These are phyloP conservation scores for Synergus gifuensis DNA, from an alignment of 2,888 invertebrate genomes.

Conservation along the genomic window DNA sequence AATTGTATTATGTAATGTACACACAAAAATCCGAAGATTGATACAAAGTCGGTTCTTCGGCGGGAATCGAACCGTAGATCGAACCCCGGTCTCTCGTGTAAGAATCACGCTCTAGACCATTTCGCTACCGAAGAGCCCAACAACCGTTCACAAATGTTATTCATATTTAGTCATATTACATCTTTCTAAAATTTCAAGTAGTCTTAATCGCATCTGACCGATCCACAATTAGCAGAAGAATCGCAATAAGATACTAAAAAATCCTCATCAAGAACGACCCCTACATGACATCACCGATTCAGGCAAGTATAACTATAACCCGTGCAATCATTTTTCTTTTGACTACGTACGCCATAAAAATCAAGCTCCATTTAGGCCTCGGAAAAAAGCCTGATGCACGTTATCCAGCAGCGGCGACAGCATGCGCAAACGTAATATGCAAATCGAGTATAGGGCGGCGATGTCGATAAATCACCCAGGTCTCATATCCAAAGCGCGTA, in stretches of 20 bases:
- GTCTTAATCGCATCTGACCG: neutral
- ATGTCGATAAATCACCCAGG: slow-evolving; percentile 70
- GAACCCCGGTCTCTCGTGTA: too few species aligned
- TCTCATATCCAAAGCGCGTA: slow-evolving; percentile 64
- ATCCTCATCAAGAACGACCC: neutral
- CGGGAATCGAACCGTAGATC: too few species aligned
- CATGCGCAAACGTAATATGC: slow-evolving; percentile 63
- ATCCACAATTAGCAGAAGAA: neutral
- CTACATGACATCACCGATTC: neutral
- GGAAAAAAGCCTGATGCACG: slow-evolving; percentile 25
- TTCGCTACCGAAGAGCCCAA: too few species aligned
- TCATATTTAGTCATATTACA: neutral
- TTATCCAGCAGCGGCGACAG: slow-evolving; percentile 45
- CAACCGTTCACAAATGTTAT: too few species aligned
- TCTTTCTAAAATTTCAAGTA: neutral
- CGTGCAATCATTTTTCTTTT: slow-evolving; percentile 18
- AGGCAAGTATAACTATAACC: neutral
- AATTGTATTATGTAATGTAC: too few species aligned
- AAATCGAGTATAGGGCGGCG: slow-evolving; percentile 63
- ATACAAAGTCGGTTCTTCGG: too few species aligned
- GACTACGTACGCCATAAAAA: slow-evolving; percentile 28
- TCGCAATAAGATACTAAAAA: neutral
- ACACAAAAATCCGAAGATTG: too few species aligned
- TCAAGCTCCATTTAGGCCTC: slow-evolving; percentile 36
- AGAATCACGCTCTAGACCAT: too few species aligned